Evolutionary conservation across 2,888 invertebrate species (phyloP), one percentile per base, ranked within the genome.

Genomic region (Pherbina coryleti): DNA sequence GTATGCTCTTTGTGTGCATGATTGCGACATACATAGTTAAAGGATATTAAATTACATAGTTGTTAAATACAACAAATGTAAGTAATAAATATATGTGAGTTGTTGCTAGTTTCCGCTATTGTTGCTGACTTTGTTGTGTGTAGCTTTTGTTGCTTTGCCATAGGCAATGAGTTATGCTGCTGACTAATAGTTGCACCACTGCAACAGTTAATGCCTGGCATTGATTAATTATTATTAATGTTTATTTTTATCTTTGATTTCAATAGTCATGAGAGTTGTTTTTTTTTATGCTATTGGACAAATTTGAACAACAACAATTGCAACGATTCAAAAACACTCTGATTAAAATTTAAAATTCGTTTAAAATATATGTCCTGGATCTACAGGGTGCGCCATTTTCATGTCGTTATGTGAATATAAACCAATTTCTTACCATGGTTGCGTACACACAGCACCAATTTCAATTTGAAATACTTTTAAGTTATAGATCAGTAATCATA

Each of bases 141-240:
- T 60, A 11, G 28, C 11, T 5, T 17, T 25, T 44, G 3, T 44
- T 44, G 11, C 14, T 44, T 44, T 44, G 44, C 44, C 28, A 17
- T 60, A 28, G 25, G 60, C 60, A 60, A 60, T 28, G 14, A 1
- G 25, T 28, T 60, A 7, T 60, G 25, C 28, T 60, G 60, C 25
- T 44, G 2, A 44, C 14, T 44, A 44, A 44, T 44, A 11, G 44
- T 44, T 44, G 11, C 44, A 44, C 37, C 5, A 31, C 22, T 25
- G 22, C 60, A 60, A 25, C 28, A 60, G 28, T 60, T 22, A 60
- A 5, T 22, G 17, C 28, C 19, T 11, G 22, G 19, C 14, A 60
- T 25, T 60, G 60, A 60, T 60, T 28, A 60, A 28, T 60, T 60
- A 60, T 60, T n/a, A 60, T 28, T 28, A 28, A 60, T 60, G 28